A percentile compares a stretch with the other conserved stretches of the same genome.
These are phyloP conservation scores for Menidia menidia DNA, from an alignment of 2,797 vertebrate genomes.

Conservation along the genomic window DNA sequence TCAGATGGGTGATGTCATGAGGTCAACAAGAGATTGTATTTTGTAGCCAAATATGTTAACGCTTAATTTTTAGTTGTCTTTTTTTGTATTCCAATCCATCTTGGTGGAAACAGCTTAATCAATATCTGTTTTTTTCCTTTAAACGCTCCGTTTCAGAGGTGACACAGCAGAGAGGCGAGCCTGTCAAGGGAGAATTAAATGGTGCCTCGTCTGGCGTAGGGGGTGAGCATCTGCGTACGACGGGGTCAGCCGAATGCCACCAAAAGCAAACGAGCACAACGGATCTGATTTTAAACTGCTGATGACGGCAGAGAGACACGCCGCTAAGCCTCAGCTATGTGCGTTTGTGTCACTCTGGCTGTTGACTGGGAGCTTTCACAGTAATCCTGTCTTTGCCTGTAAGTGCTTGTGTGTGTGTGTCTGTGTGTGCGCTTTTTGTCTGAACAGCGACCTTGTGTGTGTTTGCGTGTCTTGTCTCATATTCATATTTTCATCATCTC, in stretches of 20 bases:
- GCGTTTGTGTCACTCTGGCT: conserved; percentile 24
- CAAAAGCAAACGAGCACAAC: conserved; percentile 20
- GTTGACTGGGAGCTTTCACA: conserved; percentile 26
- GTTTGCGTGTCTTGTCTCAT: conserved; percentile 15
- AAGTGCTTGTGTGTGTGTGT: conserved; percentile 3
- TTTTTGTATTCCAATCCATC: not conserved
- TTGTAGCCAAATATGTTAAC: not conserved
- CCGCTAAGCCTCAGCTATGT: conserved; percentile 13
- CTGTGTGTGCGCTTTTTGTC: conserved; percentile 50
- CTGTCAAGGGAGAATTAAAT: not conserved
- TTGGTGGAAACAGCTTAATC: too few relatives aligned
- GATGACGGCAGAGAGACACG: conserved; percentile 18
- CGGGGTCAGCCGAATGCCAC: conserved; percentile 5
- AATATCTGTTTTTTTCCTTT: not conserved
- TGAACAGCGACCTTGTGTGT: conserved; percentile 60
- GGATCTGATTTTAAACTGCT: conserved; percentile 20
- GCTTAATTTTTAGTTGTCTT: not conserved
- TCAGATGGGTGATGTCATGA: conserved; percentile 19
- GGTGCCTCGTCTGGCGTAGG: not conserved
- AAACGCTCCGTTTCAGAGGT: not conserved
- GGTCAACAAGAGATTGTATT: not conserved
- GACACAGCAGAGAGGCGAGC: not conserved
- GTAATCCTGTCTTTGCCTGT: conserved; percentile 40
- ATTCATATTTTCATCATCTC: conserved; percentile 14
- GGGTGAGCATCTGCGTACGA: not conserved